Base-by-base conservation (phyloP, 1,140 invertebrate genomes). In the Tetramorium simillimum region DNA sequence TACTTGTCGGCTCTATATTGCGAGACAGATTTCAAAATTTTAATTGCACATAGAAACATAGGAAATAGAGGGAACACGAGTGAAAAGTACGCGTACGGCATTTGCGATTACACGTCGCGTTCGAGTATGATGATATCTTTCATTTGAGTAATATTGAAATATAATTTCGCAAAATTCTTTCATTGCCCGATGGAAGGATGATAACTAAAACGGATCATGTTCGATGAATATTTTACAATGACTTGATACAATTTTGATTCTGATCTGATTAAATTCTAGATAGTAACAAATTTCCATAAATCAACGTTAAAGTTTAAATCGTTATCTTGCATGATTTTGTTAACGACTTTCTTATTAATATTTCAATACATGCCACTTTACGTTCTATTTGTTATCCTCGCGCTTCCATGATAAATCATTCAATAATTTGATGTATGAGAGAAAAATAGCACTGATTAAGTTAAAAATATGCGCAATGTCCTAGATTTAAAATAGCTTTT, bases 11-110 rank as follows among this genome's bases (percentile, higher is more conserved):
- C 43, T 81, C n/a, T 18, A 56, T 28, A 51, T 40, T 40, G 14
- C 49, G 37, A 65, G 62, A 65, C 51, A 67, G 70, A 88, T 85
- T 88, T 78, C 16, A 37, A 89, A 85, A 53, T 88, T 85, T 78
- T 37, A 72, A 56, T 72, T 33, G 16, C 21, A 53, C 49, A 21
- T 51, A 14, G 28, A 58, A 72, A 28, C 21, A 58, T 3, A 28
- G 37, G 18, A 56, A 70, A 63, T 63, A 5, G 72, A 62, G 12
- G 18, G 4, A 46, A 28, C 28, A 67, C 40, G 63, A 40, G 6
- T 14, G 14, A 60, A 75, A 82, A 62, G 49, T 60, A 73, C 24
- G 14, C 6, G 14, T 18, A 46, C 28, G 40, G 1, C 10, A 53
- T 43, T 73, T 46, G 53, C 18, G 65, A 81, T 81, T 81, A 28